Base-by-base conservation (phyloP, 2,888 invertebrate genomes). In the Gandaritis pyraliata region DNA sequence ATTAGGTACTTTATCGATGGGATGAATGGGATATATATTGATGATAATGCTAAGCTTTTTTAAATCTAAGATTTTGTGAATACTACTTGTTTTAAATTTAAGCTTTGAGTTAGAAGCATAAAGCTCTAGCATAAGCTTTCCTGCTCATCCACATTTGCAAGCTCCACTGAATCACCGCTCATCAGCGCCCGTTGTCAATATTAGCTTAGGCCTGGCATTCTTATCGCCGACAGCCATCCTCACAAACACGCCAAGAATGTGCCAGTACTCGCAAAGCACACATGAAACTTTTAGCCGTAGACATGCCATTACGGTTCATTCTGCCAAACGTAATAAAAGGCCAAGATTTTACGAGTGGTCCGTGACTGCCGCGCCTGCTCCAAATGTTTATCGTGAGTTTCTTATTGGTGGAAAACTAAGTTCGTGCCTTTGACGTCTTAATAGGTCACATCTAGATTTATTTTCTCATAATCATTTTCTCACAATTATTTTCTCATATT, bases 281-380 rank as follows among this genome's bases (percentile, higher is more conserved):
- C 78, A 83, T 83, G 72, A 82, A 85, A 81, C 63, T 83, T 83
- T 83, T 71, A 58, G 71, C 72, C 75, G 78, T 72, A 77, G 71
- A 78, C 79, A 78, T 78, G 73, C 75, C 70, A 81, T 87, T 83
- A 85, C 75, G 78, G 80, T 78, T 79, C 80, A 82, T 87, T 84
- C 80, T 72, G 69, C 72, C 71, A 75, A 72, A 72, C 73, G 81
- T 80, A 81, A 85, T 87, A 88, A 84, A 84, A 78, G 74, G 63
- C 74, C 75, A 76, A 81, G 84, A 87, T 87, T 90, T 89, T 87
- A 90, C 81, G 87, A 84, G 70, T 71, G 58, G 49, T 46, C 74
- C 81, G 80, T 80, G 82, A 80, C 82, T 78, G 61, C 75, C 66
- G 69, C 68, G 66, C 71, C 49, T 66, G 63, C 45, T 75, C 68